phyloP scores from a whole-genome alignment of 2,888 invertebrate genomes.

The Pollenia griseotomentosa region DNA sequence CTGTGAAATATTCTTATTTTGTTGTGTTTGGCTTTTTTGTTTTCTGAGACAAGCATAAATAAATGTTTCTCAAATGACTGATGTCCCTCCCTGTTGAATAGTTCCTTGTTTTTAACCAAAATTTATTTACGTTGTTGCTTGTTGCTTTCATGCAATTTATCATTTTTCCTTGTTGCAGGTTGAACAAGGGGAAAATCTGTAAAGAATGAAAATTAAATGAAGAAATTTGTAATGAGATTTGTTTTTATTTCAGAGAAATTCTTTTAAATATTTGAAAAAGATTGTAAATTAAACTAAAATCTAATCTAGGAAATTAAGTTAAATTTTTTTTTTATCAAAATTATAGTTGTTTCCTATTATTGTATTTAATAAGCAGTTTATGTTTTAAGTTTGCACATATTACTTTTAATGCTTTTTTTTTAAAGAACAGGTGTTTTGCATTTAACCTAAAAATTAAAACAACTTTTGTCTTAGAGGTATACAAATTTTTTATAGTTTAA shows the following conservation, averaged over 20 bases:
- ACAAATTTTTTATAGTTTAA: not conserved
- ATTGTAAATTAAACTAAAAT: too few species aligned
- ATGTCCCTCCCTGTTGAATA: slow-evolving; percentile 67
- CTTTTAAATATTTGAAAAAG: not conserved
- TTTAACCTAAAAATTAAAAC: too few species aligned
- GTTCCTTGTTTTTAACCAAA: not conserved
- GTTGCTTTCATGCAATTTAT: slow-evolving; percentile 55
- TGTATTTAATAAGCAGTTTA: too few species aligned
- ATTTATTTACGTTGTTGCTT: slow-evolving; percentile 66
- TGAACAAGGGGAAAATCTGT: slow-evolving; percentile 8
- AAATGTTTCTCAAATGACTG: slow-evolving; percentile 67
- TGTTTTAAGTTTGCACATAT: too few species aligned
- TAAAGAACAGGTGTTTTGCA: too few species aligned
- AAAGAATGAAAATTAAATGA: not conserved
- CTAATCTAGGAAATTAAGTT: too few species aligned
- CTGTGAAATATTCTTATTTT: slow-evolving; percentile 35
- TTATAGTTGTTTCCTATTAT: too few species aligned
- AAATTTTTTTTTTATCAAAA: too few species aligned
- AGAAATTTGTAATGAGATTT: not conserved
- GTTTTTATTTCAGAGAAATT: not conserved
- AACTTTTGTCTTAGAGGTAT: too few species aligned
- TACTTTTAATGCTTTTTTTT: too few species aligned
- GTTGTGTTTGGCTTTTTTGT: slow-evolving; percentile 18
- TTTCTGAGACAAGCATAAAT: slow-evolving; percentile 59
- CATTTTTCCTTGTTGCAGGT: slow-evolving; percentile 26